These are phyloP conservation scores for Toxotes lorentzi DNA, from an alignment of 2,797 vertebrate species.

Conservation along the genomic window DNA sequence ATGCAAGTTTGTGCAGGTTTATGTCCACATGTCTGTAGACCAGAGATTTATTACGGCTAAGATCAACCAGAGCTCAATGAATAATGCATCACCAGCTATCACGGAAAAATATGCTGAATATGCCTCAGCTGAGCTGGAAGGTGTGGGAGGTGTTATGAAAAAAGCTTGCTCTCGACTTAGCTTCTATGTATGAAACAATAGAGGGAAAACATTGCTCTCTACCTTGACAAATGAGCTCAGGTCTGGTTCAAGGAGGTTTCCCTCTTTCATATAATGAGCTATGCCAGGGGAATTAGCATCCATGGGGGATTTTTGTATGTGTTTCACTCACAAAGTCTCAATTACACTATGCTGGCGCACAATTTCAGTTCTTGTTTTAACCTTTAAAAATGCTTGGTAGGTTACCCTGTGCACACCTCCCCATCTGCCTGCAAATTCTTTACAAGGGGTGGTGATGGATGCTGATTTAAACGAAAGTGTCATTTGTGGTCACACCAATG, in stretches of 20 bases:
- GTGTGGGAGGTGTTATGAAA: slow-evolving; percentile 45
- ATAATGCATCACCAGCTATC: slow-evolving; percentile 75
- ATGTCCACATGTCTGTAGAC: slow-evolving; percentile 50
- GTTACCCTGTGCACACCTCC: background rate
- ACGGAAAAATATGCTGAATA: slow-evolving; percentile 70
- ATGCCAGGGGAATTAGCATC: slow-evolving; percentile 32
- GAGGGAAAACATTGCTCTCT: slow-evolving; percentile 43
- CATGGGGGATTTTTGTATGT: background rate
- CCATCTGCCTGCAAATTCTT: slow-evolving; percentile 29
- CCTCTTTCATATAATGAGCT: slow-evolving; percentile 47
- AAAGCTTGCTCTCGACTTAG: slow-evolving; percentile 41
- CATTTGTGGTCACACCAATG: slow-evolving; percentile 77
- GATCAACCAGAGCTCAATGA: slow-evolving; percentile 67
- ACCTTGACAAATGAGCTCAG: slow-evolving; percentile 69
- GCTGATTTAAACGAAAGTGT: slow-evolving; percentile 74
- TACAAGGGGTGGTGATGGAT: slow-evolving; percentile 45
- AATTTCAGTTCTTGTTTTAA: slow-evolving; percentile 31
- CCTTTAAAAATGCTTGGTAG: slow-evolving; percentile 15
- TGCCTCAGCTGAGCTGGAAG: slow-evolving; percentile 54
- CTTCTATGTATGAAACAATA: slow-evolving; percentile 37
- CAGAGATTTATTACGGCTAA: slow-evolving; percentile 65
- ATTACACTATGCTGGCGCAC: slow-evolving; percentile 2
- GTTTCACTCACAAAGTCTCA: slow-evolving; percentile 16
- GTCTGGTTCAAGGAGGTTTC: slow-evolving; percentile 60
- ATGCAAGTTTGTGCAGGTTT: slow-evolving; percentile 39